Base-by-base conservation (phyloP, 1,140 invertebrate genomes). In the Wiebesia pumilae region DNA sequence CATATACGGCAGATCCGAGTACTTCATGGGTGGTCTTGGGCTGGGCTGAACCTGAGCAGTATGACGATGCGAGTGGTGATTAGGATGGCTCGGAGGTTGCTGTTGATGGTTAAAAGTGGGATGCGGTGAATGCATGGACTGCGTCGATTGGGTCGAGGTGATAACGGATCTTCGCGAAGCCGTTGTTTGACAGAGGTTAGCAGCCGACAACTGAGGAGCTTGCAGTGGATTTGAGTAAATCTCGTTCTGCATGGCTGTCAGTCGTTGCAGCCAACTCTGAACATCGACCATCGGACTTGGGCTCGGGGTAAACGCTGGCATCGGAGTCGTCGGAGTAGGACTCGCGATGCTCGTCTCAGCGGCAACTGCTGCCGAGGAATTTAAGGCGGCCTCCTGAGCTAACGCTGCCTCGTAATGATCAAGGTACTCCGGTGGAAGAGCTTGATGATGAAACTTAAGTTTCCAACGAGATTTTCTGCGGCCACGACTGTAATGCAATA, bases 1-100 rank as follows among this genome's bases (percentile, higher is more conserved):
- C 97, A 98, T 98, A 91, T 98, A 98, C 0, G 97, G 97, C 7
- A 98, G 93, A 89, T 98, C 97, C n/a, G 96, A 95, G 89, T 97
- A 97, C 79, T 96, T 96, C 84, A 97, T 94, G 0, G 95, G 93
- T 51, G 94, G 94, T 43, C 88, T 92, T 82, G 86, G 93, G 58
- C 89, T 89, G 54, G 91, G 88, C 78, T 91, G 90, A 30, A 33
- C 30, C 12, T 35, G 24, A 9, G 30, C 43, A 24, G 21, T 35
- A 0, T 79, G 77, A 10, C 51, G 47, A 24, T 35, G n/a, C 14
- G 43, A 47, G 16, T 77, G 40, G 4, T 77, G 75, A 51, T 30
- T 77, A 6, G 43, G 1, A 24, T 30, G n/a, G n/a, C 12, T 73
- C 38, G 69, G 69, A 21, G 51, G 40, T 27, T 77, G 75, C 35